Evolutionary conservation across 2,113 vertebrate genomes (phyloP).

Genomic region (Heterocephalus glaber): DNA sequence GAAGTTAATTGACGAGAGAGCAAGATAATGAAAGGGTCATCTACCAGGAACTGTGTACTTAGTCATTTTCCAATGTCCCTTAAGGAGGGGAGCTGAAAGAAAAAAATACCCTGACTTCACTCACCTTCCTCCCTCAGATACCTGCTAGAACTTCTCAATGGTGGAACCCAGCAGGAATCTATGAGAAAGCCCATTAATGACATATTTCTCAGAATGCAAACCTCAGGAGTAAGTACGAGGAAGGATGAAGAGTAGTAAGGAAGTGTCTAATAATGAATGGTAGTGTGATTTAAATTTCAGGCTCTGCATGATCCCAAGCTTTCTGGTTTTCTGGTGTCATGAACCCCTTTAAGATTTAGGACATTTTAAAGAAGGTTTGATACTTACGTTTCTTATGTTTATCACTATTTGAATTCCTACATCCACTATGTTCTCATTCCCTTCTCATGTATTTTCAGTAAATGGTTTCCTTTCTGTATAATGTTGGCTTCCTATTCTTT

Average conservation of each 20-base stretch:
- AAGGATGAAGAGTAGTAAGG: not conserved
- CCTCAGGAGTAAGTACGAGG: not conserved
- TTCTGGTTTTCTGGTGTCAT: not conserved
- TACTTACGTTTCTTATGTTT: not conserved
- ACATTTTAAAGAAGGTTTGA: not conserved
- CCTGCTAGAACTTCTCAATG: not conserved
- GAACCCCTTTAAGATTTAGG: not conserved
- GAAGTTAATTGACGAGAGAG: not conserved
- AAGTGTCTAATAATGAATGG: not conserved
- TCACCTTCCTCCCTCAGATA: not conserved
- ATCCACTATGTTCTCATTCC: conserved; percentile 5
- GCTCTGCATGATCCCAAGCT: not conserved
- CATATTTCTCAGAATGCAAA: not conserved
- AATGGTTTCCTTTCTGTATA: not conserved
- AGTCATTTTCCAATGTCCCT: not conserved
- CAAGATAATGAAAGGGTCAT: not conserved
- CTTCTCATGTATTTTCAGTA: not conserved
- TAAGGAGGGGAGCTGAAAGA: not conserved
- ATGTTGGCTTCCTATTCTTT: not conserved
- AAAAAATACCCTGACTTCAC: not conserved
- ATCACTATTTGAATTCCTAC: not conserved
- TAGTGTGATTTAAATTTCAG: not conserved
- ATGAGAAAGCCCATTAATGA: not conserved
- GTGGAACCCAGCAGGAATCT: not conserved
- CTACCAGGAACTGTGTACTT: not conserved